Evolutionary conservation across 30 jellyfish, hydroid and myxozoan species (phyloP), one percentile per base, ranked within the genome.

Genomic region (Hydractinia echinata): DNA sequence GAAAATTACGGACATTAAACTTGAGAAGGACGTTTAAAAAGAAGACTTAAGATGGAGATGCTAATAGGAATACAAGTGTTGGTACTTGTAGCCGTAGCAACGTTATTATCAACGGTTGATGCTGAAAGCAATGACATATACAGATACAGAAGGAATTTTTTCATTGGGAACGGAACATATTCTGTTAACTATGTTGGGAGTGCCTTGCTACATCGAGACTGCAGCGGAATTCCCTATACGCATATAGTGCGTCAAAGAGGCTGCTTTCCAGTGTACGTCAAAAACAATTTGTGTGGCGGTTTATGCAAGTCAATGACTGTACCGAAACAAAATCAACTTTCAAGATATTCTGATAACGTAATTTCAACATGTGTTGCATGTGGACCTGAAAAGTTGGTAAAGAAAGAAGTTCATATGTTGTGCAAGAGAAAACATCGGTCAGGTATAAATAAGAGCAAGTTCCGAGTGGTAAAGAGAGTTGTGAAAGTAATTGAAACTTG

Each of bases 171-270:
- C 74, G 4, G 39, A 64, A 64, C 74, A 64, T 64, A 1, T 64
- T 64, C 74, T n/a, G 74, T 64, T 7, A 64, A 64, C 18, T 64
- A 64, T 13, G 74, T 64, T 64, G 74, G 74, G 19, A 44, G 39
- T 64, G 39, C 4, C 39, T 51, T 64, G 74, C 16, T 64, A 51
- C 74, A 64, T 64, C 74, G 39, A 13, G 74, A 64, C 2, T 64
- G 74, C 74, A 64, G 10, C 19, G 74, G 74, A 13, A 64, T 64
- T 13, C 74, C 74, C 4, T 64, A 64, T 2, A 64, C 74, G 9
- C 74, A 64, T 64, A 64, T 64, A n/a, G 74, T 64, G 19, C 74
- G 74, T 0, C 51, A 64, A 64, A 44, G 74, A 64, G 74, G 74
- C 7, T 64, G 74, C 16, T 64, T 64, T 64, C 74, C 74, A 7